Base-by-base conservation (phyloP, 2,113 vertebrate genomes). In the Catharus bicknelli region DNA sequence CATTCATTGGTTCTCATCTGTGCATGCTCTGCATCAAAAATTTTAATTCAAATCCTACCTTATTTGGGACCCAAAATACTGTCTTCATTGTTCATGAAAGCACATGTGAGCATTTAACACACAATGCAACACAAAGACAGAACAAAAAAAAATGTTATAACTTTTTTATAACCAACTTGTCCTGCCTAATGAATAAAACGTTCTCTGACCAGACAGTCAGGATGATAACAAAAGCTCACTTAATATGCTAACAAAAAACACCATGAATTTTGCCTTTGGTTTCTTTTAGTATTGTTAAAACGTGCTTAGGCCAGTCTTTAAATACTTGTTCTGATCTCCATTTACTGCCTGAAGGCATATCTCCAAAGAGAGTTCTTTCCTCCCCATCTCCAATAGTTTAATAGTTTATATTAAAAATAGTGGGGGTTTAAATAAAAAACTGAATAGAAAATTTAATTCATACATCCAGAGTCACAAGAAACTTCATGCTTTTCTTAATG, bases 201-300 rank as follows among this genome's bases (percentile, higher is more conserved):
- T 36, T 54, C 78, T 80, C 67, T 73, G 58, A 96, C 69, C 74
- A 88, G 61, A 78, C 27, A 85, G 72, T 21, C 51, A 79, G 9
- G 15, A 90, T 79, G 78, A 90, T 84, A 86, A 78, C 87, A 94
- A 92, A 84, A 73, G 43, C 64, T 38, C 80, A 25, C 27, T 90
- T 63, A 82, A 70, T 21, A 54, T 16, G 30, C 55, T 79, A 89
- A 89, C 10, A 58, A 53, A 79, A 68, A 95, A 43, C 26, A 20
- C 54, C 62, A 69, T 1, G 8, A 83, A 29, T 90, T 82, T 76
- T 82, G 69, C 47, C 64, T 90, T 93, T 76, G 58, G 74, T 79
- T 95, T 95, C 78, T 89, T 64, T 95, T 16, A 80, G 63, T 58
- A 93, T 89, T 92, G 74, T 84, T 94, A 93, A 93, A 93, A 95